Evolutionary conservation across 2,113 vertebrate species (phyloP).

Genomic region (Amblyornis subalaris): DNA sequence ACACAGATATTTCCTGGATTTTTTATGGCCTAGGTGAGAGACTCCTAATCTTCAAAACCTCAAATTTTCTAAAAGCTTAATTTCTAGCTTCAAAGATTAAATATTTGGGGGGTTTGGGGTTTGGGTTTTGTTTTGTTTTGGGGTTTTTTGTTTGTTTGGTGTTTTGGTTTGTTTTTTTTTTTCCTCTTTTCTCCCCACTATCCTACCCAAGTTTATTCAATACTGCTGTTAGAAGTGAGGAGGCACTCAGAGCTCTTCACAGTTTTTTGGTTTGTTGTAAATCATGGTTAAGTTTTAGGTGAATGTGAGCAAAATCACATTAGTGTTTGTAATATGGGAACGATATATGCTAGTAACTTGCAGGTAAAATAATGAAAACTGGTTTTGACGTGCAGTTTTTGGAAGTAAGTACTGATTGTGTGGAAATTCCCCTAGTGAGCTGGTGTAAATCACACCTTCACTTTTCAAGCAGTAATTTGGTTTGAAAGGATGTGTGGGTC

Average conservation of each 20-base stretch:
- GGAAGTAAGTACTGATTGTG: neutral
- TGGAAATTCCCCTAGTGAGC: neutral
- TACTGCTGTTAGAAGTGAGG: neutral
- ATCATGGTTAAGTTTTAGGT: neutral
- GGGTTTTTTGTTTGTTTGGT: too few species aligned
- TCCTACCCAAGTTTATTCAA: neutral
- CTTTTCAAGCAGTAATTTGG: neutral
- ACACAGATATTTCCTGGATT: neutral
- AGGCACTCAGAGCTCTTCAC: neutral
- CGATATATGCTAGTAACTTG: neutral
- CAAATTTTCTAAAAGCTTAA: neutral
- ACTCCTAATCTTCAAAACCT: neutral
- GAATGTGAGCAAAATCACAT: neutral
- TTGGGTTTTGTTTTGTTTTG: too few species aligned
- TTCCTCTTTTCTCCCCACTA: fast-evolving
- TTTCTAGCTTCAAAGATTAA: neutral
- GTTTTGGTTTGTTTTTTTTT: neutral
- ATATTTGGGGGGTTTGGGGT: neutral
- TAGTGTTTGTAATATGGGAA: neutral
- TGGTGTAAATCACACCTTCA: neutral
- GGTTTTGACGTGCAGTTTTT: neutral
- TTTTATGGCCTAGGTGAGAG: neutral
- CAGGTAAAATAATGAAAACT: neutral
- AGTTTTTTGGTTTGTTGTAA: neutral
- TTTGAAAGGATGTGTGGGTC: neutral